phyloP scores from a whole-genome alignment of 23 tunicate species.

The Phallusia fumigata region DNA sequence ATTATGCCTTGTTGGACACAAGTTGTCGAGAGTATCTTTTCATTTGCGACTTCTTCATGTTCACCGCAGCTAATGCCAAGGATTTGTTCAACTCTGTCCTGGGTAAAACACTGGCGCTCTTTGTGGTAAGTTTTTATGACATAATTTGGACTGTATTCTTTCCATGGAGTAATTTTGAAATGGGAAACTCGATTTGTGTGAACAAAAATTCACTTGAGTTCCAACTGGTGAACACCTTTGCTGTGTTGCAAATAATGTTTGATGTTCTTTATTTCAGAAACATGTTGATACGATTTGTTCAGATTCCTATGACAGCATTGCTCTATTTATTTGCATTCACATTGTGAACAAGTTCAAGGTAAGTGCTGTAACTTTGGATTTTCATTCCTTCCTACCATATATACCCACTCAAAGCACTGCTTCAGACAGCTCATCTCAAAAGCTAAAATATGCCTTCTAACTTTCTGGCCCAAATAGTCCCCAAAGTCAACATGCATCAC shows the following conservation, averaged over 20 bases:
- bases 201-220: too few relatives aligned
- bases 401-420: too few relatives aligned
- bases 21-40: slow-evolving; percentile 87
- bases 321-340: slow-evolving; percentile 87
- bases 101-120: slow-evolving; percentile 70
- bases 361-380: background rate
- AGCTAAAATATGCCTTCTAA: too few relatives aligned
- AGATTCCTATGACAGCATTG: slow-evolving; percentile 86
- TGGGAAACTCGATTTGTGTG: too few relatives aligned
- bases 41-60: slow-evolving; percentile 88
- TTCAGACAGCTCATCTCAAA: too few relatives aligned
- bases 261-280: slow-evolving; percentile 37
- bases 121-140: slow-evolving; percentile 38
- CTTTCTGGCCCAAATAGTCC: too few relatives aligned
- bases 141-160: too few relatives aligned
- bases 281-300: slow-evolving; percentile 65
- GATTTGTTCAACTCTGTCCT: slow-evolving; percentile 75
- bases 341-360: slow-evolving; percentile 69
- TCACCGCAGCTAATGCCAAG: slow-evolving; percentile 50
- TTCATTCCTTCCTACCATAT: too few relatives aligned
- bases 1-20: slow-evolving; percentile 77
- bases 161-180: too few relatives aligned
- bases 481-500: too few relatives aligned
- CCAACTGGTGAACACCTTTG: too few relatives aligned
- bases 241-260: too few relatives aligned